Percentiles rank a stretch among this genome's conserved stretches.
Conservation (phyloP, 2,888 invertebrate genomes). For the Noctua fimbriata region DNA sequence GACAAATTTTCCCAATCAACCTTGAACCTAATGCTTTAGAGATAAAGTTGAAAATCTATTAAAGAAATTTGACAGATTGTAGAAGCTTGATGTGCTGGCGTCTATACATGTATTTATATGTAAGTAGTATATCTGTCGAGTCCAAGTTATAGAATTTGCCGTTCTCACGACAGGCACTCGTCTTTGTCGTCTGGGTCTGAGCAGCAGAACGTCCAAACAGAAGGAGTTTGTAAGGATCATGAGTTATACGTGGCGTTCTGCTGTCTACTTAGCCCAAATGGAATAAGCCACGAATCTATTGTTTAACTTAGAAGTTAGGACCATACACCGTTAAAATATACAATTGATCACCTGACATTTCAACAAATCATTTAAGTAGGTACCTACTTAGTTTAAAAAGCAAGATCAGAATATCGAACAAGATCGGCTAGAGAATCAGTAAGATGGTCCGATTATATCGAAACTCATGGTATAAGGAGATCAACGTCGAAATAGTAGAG, state of each 20-base stretch:
- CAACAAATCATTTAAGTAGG: background rate
- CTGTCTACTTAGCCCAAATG: background rate
- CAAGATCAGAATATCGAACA: no score
- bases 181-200: background rate
- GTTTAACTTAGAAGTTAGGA: background rate
- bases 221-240: background rate
- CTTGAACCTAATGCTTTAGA: no score
- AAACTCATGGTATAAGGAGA: background rate
- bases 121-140: background rate
- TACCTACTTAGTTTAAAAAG: background rate
- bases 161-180: no score
- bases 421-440: background rate
- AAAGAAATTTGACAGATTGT: no score
- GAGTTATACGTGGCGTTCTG: background rate
- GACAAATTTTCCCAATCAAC: no score
- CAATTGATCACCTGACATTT: background rate
- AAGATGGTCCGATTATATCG: background rate
- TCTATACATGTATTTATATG: background rate
- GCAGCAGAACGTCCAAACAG: constrained; percentile 2
- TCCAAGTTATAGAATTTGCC: background rate
- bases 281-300: background rate
- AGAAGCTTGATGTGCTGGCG: no score
- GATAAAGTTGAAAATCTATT: no score
- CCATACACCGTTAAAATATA: background rate
- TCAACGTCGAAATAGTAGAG: background rate